Percentiles rank a stretch among this genome's conserved stretches.
Conservation (phyloP, 2,888 invertebrate genomes). For the Tipula helvola region DNA sequence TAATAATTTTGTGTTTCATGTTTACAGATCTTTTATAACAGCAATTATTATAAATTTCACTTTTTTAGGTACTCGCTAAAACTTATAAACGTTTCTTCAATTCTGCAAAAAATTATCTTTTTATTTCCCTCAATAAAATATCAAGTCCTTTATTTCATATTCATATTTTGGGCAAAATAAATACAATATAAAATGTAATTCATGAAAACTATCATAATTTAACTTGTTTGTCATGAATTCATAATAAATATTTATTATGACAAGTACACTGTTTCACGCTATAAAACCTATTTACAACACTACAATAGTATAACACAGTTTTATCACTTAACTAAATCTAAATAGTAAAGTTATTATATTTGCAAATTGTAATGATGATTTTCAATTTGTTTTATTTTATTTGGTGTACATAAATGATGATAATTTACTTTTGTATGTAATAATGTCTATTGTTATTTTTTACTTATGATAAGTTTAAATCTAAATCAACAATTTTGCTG, state of each 20-base stretch:
- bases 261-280: neutral
- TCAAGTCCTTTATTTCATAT: neutral
- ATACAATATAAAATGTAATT: neutral
- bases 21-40: too few species aligned
- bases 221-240: neutral
- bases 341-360: neutral
- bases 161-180: neutral
- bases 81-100: neutral
- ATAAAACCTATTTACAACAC: neutral
- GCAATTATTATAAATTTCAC: too few species aligned
- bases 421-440: neutral
- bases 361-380: neutral
- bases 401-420: neutral
- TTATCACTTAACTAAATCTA: neutral
- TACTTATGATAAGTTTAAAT: neutral
- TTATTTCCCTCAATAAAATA: neutral
- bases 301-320: neutral
- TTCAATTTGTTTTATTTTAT: neutral
- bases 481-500: neutral
- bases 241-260: neutral
- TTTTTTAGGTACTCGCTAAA: too few species aligned
- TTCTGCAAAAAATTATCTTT: neutral
- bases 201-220: neutral
- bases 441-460: neutral
- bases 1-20: too few species aligned